Conservation (phyloP, 2,888 invertebrate species). For the Mesorhabditis sp. region DNA sequence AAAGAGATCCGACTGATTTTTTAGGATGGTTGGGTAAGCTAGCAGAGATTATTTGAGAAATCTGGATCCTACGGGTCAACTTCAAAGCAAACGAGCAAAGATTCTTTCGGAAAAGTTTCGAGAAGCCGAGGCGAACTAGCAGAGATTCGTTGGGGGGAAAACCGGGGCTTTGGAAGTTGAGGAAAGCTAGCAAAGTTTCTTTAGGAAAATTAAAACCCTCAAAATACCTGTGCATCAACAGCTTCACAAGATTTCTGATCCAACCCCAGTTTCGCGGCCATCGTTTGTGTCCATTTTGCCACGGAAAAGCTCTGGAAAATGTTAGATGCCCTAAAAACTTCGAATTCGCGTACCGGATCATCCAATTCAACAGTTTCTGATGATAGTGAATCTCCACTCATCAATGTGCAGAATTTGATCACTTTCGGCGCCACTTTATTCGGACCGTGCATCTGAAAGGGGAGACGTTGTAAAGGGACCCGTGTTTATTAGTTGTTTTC, state of each 20-base stretch:
- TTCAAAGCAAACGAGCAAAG: too few relatives aligned
- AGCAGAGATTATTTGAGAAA: too few relatives aligned
- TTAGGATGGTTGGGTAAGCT: too few relatives aligned
- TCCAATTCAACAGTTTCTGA: constrained; percentile 41
- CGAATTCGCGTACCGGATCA: constrained; percentile 40
- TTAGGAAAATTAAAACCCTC: too few relatives aligned
- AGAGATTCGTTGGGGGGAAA: too few relatives aligned
- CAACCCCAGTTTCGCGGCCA: constrained; percentile 44
- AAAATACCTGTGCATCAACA: constrained; percentile 45
- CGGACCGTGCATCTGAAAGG: neutral
- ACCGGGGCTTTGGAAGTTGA: too few relatives aligned
- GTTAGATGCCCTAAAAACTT: neutral
- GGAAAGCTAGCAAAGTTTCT: too few relatives aligned
- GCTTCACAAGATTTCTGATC: constrained; percentile 47
- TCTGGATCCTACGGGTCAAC: too few relatives aligned
- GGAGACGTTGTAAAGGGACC: neutral
- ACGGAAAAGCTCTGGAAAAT: constrained; percentile 42
- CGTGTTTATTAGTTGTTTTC: too few relatives aligned
- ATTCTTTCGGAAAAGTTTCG: too few relatives aligned
- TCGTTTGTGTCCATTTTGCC: constrained; percentile 45
- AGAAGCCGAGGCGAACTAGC: too few relatives aligned
- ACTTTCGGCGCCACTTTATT: constrained; percentile 21
- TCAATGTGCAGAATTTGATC: constrained; percentile 38
- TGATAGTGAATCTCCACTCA: constrained; percentile 39
- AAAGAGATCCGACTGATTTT: too few relatives aligned